Conservation (phyloP, 2,797 vertebrate genomes). For the Coilia nasus region DNA sequence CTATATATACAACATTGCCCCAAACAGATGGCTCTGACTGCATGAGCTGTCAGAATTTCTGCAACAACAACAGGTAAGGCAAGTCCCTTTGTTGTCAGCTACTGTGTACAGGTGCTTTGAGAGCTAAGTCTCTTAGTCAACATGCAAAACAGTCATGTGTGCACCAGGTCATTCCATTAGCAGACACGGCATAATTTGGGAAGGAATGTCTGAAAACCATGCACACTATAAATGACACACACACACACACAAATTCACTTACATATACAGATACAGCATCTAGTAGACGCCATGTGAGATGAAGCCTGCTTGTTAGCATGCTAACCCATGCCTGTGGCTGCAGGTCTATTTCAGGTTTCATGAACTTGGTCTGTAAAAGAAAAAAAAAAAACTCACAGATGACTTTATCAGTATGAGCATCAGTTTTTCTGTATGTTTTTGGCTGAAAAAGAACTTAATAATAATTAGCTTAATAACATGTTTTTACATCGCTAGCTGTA, state of each 20-base stretch:
- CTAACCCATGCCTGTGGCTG: no score
- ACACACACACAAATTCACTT: not conserved
- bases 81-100: not conserved
- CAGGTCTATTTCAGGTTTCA: no score
- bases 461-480: no score
- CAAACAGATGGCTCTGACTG: constrained; percentile 85
- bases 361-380: no score
- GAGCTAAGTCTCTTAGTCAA: not conserved
- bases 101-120: not conserved
- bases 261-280: constrained; percentile 29
- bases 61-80: constrained; percentile 93
- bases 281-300: no score
- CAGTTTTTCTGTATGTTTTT: no score
- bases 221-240: not conserved
- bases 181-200: no score
- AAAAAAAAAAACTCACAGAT: no score
- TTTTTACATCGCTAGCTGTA: no score
- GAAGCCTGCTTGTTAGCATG: no score
- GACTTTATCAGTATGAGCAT: no score
- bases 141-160: not conserved
- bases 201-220: not conserved
- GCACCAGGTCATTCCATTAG: not conserved
- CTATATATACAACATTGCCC: constrained; percentile 81
- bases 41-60: constrained; percentile 89
- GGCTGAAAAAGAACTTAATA: no score